Evolutionary conservation across 2,113 vertebrate genomes (phyloP).

Genomic region (western clawed frog (Xenopus tropicalis)): UCB_Xtro_10.0 CM004447.2:54085001-54085500

Average conservation of each 20-base stretch:
- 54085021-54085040: too few relatives aligned
- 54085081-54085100: too few relatives aligned
- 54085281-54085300: constrained; percentile 43
- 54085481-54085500: constrained; percentile 70
- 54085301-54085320: constrained; percentile 47
- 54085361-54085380: constrained; percentile 53
- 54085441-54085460: constrained; percentile 70
- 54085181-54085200: too few relatives aligned
- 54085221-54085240: constrained; percentile 17
- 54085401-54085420: constrained; percentile 51
- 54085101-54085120: too few relatives aligned
- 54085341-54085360: constrained; percentile 44
- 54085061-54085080: too few relatives aligned
- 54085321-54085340: constrained; percentile 42
- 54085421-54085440: constrained; percentile 67
- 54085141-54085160: too few relatives aligned
- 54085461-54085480: constrained; percentile 65
- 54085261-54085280: constrained; percentile 56
- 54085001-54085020: too few relatives aligned
- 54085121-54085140: too few relatives aligned
- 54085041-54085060: too few relatives aligned
- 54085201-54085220: too few relatives aligned
- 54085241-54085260: constrained; percentile 53
- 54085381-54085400: constrained; percentile 52
- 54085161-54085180: too few relatives aligned